Evolutionary conservation across 2,113 vertebrate species (phyloP), one percentile per base, ranked within the genome.

Genomic region (Petroica traversi): DNA sequence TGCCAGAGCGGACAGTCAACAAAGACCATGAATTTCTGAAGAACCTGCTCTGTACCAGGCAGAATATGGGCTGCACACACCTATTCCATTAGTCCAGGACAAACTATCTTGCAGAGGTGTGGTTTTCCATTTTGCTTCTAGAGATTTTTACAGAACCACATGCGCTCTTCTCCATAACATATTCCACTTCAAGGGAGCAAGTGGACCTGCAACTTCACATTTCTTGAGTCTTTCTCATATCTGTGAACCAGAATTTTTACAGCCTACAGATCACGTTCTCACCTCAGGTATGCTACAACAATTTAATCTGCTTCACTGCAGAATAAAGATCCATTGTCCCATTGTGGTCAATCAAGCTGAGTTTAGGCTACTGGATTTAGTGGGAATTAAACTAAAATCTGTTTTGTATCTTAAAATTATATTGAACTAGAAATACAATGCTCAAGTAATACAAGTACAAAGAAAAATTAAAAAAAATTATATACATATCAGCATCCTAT

Each of bases 381-480:
- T 29, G 5, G 26, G 29, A 76, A 69, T 38, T 46, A 38, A 86
- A 12, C 23, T 46, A 38, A 86, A 12, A 20, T 45, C 19, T 15
- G 9, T 17, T 89, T 90, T 45, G 29, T 34, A 18, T 31, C 46
- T 61, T 66, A 34, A 83, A 89, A 85, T 23, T 29, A 33, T 38
- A 31, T 36, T 1, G 2, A 92, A 66, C 14, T 11, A 64, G 45
- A 76, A 89, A 73, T 16, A 36, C 36, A 58, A 33, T 57, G 20
- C 31, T 67, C 17, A 51, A 85, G 31, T 31, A 51, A 67, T 33
- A 51, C 13, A 41, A 36, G 9, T 38, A 34, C 29, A 52, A 52
- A 19, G 16, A 54, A 48, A 40, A 31, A 3, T 19, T 6, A 0
- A 1, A 25, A 40, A 40, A 26, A 74, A 11, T n/a, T 3, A 34